phyloP scores from a whole-genome alignment of 2,113 vertebrate genomes.

The Leucosticte australis region DNA sequence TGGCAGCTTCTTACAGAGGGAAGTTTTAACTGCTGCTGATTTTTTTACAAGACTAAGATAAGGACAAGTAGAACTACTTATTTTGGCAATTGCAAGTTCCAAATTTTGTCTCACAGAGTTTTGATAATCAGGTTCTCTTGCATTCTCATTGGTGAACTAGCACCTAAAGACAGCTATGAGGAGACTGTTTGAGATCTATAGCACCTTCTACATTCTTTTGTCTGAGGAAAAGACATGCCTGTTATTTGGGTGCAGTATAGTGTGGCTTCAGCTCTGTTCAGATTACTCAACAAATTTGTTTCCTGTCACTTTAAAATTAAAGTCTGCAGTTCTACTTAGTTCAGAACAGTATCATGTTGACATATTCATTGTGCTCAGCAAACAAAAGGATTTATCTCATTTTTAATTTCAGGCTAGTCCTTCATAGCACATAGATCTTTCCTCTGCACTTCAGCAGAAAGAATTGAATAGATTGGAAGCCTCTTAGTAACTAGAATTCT shows the following conservation, averaged over 20 bases:
- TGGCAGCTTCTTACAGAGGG: not conserved
- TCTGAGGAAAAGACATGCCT: not conserved
- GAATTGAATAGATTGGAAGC: not conserved
- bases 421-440: not conserved
- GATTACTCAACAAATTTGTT: not conserved
- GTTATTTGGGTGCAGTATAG: not conserved
- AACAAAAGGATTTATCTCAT: not conserved
- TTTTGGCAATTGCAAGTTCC: not conserved
- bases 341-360: not conserved
- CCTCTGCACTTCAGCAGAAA: not conserved
- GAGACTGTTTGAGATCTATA: accelerated
- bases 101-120: not conserved
- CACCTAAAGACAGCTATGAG: not conserved
- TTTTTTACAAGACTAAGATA: not conserved
- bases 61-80: not conserved
- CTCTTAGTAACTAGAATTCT: not conserved
- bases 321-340: not conserved
- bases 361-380: accelerated
- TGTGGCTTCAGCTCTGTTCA: not conserved
- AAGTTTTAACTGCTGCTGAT: not conserved
- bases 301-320: not conserved
- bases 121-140: not conserved
- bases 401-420: not conserved
- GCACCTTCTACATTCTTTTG: not conserved
- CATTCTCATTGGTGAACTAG: not conserved